phyloP scores from a whole-genome alignment of 2,797 vertebrate species.

The Sitta carolinensis region DNA sequence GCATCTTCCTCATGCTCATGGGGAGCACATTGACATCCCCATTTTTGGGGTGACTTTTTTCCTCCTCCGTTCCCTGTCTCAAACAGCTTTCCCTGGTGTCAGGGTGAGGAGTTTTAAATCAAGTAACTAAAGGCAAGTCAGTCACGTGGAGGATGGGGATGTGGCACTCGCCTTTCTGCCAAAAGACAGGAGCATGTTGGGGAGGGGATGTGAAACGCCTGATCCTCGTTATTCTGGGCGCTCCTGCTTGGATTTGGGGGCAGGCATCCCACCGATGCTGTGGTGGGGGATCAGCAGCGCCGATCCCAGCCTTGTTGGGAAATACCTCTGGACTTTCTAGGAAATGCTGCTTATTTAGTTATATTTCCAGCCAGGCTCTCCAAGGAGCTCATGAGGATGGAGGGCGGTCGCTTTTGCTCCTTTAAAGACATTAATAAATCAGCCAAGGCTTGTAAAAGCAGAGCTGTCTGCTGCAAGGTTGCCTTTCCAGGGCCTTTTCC shows the following conservation, averaged over 20 bases:
- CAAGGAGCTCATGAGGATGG: accelerated
- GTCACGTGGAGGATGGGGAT: neutral
- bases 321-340: neutral
- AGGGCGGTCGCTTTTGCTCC: neutral
- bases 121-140: neutral
- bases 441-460: neutral
- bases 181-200: accelerated
- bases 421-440: neutral
- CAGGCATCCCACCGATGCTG: neutral
- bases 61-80: accelerated
- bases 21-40: neutral
- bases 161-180: neutral
- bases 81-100: neutral
- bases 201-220: neutral
- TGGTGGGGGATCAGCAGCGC: accelerated
- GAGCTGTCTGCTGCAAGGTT: neutral
- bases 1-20: neutral
- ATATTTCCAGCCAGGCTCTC: neutral
- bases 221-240: accelerated
- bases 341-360: neutral
- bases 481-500: neutral
- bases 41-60: neutral
- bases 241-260: neutral
- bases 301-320: accelerated
- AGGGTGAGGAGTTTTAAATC: neutral